Percentiles rank a stretch among this genome's conserved stretches.
phyloP scores from a whole-genome alignment of 2,797 vertebrate species.

The Anisognathus igniventris region DNA sequence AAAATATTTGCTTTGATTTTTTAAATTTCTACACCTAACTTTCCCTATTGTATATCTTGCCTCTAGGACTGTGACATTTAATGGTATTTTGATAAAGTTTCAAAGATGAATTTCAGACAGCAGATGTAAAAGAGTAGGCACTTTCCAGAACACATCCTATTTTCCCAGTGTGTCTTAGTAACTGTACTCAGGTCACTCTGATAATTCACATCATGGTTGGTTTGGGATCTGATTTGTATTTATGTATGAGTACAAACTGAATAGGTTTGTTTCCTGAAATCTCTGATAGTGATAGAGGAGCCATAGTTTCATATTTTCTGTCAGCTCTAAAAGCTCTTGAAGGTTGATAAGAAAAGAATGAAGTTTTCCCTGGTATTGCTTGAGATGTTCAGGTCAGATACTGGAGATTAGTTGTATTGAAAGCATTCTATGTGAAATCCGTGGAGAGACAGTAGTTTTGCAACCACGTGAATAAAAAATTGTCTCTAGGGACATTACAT shows the following conservation, averaged over 20 bases:
- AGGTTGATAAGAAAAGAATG: conserved; percentile 3
- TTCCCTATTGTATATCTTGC: not conserved
- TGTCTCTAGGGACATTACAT: not conserved
- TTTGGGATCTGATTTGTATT: conserved; percentile 1
- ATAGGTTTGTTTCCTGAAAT: conserved; percentile 1
- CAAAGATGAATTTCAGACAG: not conserved
- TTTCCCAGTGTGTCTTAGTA: not conserved
- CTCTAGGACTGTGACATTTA: not conserved
- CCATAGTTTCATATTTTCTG: not conserved
- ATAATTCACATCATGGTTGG: not conserved
- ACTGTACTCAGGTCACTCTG: not conserved
- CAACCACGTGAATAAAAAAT: conserved; percentile 14
- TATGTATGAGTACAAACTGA: not conserved
- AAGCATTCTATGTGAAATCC: not conserved
- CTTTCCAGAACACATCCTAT: not conserved
- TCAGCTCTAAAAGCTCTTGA: conserved; percentile 10
- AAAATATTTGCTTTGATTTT: not conserved
- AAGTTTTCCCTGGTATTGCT: not conserved
- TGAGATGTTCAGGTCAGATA: conserved; percentile 9
- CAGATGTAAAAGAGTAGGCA: not conserved
- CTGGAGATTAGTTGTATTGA: not conserved
- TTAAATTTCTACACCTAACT: not conserved
- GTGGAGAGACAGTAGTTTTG: not conserved
- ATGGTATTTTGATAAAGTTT: not conserved
- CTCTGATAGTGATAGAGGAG: not conserved